Evolutionary conservation across 2,797 vertebrate species (phyloP).

Genomic region (Anas capensis): DNA sequence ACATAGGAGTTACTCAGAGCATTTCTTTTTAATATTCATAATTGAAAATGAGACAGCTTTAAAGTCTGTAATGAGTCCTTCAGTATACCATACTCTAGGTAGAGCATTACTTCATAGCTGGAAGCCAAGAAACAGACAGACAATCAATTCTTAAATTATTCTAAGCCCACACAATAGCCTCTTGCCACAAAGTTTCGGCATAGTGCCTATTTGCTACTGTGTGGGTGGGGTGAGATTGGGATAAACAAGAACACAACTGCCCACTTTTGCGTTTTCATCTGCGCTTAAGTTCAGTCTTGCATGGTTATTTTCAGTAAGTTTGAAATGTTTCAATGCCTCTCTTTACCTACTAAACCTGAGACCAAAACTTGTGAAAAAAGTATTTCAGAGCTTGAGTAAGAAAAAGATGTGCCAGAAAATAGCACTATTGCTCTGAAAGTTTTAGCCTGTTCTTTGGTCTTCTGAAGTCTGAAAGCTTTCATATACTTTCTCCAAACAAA

Average conservation of each 20-base stretch:
- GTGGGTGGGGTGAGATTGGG: slow-evolving; percentile 53
- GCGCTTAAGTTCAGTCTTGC: neutral
- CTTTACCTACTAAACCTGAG: neutral
- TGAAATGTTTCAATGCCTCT: neutral
- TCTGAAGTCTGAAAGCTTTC: slow-evolving; percentile 33
- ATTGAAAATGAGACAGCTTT: neutral
- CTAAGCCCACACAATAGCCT: slow-evolving; percentile 68
- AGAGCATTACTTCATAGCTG: slow-evolving; percentile 28
- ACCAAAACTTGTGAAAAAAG: neutral
- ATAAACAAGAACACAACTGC: slow-evolving; percentile 61
- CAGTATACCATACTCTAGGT: neutral
- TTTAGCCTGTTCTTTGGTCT: slow-evolving; percentile 1
- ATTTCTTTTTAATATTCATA: slow-evolving; percentile 56
- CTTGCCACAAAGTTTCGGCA: slow-evolving; percentile 51
- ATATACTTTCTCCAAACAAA: slow-evolving; percentile 50
- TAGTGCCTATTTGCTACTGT: slow-evolving; percentile 25
- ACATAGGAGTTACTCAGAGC: neutral
- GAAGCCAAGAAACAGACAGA: slow-evolving; percentile 32
- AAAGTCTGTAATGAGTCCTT: neutral
- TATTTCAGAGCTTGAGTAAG: neutral
- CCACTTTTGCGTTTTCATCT: slow-evolving; percentile 43
- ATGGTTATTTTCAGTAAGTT: slow-evolving; percentile 4
- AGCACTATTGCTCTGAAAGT: neutral
- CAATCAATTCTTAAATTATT: slow-evolving; percentile 53
- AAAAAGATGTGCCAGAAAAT: neutral